Conservation (phyloP, 2,113 vertebrate genomes). For the Lepisosteus osseus region DNA sequence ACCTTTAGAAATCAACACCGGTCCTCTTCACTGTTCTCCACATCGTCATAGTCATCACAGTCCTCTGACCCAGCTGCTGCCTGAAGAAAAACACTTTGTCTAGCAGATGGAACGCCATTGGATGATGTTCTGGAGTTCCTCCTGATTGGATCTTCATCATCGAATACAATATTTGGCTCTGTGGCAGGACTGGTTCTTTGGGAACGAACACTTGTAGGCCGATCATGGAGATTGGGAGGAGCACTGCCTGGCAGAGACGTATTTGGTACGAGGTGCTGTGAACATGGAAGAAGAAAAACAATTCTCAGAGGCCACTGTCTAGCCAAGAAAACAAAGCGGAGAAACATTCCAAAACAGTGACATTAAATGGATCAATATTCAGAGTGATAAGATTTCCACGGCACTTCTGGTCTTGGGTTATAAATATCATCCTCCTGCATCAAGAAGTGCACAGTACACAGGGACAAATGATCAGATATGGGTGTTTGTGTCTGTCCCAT, state of each 20-base stretch:
- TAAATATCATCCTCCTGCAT: no score
- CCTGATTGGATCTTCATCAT: background rate
- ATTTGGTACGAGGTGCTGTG: background rate
- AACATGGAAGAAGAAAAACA: no score
- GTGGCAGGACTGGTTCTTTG: background rate
- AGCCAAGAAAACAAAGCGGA: no score
- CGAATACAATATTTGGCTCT: background rate
- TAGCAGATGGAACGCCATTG: background rate
- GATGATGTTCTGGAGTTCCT: constrained; percentile 2
- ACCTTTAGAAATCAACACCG: no score
- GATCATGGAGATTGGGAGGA: constrained; percentile 1
- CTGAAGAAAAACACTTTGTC: background rate
- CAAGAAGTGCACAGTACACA: no score
- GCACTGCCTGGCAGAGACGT: background rate
- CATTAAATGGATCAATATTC: no score
- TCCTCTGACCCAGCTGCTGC: background rate
- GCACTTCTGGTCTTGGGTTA: no score
- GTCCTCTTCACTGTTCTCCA: constrained; percentile 10
- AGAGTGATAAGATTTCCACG: no score
- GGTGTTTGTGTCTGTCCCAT: no score
- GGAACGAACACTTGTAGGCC: constrained; percentile 18
- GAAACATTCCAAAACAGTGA: no score
- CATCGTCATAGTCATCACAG: background rate
- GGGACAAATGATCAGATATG: no score
- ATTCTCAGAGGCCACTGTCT: no score